phyloP scores from a whole-genome alignment of 2,888 invertebrate species.

The Cheilosia vulpina region DNA sequence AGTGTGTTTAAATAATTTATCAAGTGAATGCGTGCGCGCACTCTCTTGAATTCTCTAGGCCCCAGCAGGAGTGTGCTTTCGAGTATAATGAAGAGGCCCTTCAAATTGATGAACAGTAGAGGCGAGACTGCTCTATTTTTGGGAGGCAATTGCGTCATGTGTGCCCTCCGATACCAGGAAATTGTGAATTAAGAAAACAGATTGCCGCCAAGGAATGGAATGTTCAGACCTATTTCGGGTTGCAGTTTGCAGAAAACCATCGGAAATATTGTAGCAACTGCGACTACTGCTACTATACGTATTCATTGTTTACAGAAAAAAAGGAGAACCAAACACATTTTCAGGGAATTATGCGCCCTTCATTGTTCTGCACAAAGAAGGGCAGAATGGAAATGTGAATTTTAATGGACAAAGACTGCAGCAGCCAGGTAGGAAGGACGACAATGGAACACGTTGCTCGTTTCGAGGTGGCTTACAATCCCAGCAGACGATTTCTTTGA shows the following conservation, averaged over 20 bases:
- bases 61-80: slow-evolving; percentile 42
- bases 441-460: slow-evolving; percentile 66
- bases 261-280: background rate
- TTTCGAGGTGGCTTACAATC: slow-evolving; percentile 53
- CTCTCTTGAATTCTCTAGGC: slow-evolving; percentile 56
- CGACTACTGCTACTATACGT: slow-evolving; percentile 6
- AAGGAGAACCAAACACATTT: slow-evolving; percentile 49
- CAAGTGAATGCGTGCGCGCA: slow-evolving; percentile 56
- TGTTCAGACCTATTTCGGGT: slow-evolving; percentile 19
- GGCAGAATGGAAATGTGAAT: slow-evolving; percentile 71
- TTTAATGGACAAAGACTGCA: slow-evolving; percentile 64
- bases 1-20: slow-evolving; percentile 72
- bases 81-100: slow-evolving; percentile 69
- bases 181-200: slow-evolving; percentile 59
- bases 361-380: slow-evolving; percentile 68
- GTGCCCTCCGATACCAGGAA: slow-evolving; percentile 68
- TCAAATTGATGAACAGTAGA: slow-evolving; percentile 43
- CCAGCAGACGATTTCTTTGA: slow-evolving; percentile 59
- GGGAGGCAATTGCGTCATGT: slow-evolving; percentile 50
- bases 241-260: background rate
- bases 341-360: slow-evolving; percentile 61
- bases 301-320: slow-evolving; percentile 35
- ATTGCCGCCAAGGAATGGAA: slow-evolving; percentile 7
- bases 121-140: slow-evolving; percentile 66
- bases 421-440: slow-evolving; percentile 62